phyloP scores from a whole-genome alignment of 2,113 vertebrate genomes.

The Nanorana parkeri region DNA sequence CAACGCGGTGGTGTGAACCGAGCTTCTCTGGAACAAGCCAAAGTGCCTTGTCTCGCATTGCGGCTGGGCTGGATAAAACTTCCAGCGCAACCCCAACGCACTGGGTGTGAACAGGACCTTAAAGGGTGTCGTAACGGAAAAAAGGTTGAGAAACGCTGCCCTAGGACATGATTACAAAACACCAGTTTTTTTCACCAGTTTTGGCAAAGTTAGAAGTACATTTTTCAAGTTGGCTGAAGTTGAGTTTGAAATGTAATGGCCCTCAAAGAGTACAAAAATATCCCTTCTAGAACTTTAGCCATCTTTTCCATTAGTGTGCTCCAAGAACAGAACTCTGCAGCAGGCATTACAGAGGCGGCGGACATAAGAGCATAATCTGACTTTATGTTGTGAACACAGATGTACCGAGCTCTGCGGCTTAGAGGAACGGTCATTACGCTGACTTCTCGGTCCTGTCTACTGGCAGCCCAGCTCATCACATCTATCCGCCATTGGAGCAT shows the following conservation, averaged over 20 bases:
- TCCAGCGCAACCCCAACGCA: too few species aligned
- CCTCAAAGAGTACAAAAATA: not conserved
- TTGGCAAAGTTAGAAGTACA: not conserved
- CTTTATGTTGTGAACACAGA: constrained; percentile 24
- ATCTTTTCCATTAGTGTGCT: constrained; percentile 22
- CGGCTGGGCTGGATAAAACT: too few species aligned
- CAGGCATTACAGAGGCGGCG: not conserved
- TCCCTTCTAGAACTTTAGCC: not conserved
- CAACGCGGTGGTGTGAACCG: too few species aligned
- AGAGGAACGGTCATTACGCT: constrained; percentile 21
- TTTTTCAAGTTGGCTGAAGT: not conserved
- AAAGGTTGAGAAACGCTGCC: too few species aligned
- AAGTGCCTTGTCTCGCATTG: too few species aligned
- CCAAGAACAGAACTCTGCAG: not conserved
- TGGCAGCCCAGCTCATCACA: constrained; percentile 4
- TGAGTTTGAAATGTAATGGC: not conserved
- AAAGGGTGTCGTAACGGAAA: too few species aligned
- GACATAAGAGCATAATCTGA: constrained; percentile 18
- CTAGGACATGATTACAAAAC: too few species aligned
- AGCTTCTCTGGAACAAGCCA: too few species aligned
- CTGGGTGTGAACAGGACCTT: too few species aligned
- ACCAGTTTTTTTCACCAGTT: not conserved
- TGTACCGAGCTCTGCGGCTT: not conserved
- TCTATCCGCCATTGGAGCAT: constrained; percentile 17
- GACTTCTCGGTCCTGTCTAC: constrained; percentile 18